phyloP scores from a whole-genome alignment of 2,888 invertebrate species.

The Aphelenchoides bicaudatus region DNA sequence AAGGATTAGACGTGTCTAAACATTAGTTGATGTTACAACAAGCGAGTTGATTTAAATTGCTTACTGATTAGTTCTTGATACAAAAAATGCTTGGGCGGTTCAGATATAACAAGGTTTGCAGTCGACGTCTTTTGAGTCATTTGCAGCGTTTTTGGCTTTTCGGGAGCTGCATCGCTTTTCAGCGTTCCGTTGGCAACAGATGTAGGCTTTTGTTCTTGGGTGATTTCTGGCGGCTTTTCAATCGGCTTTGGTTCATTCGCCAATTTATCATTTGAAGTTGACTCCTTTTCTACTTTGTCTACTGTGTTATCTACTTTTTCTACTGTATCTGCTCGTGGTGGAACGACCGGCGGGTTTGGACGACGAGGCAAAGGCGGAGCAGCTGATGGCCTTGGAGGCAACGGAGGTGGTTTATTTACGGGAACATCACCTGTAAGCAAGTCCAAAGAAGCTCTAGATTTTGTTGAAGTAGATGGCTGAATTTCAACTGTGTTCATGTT shows the following conservation, averaged over 20 bases:
- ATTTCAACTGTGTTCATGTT: not conserved
- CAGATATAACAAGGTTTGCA: slow-evolving; percentile 20
- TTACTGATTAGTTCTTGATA: slow-evolving; percentile 54
- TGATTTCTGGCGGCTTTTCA: not conserved
- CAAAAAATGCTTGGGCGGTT: slow-evolving; percentile 46
- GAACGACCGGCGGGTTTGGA: slow-evolving; percentile 1
- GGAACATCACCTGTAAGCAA: not conserved
- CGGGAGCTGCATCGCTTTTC: slow-evolving; percentile 14
- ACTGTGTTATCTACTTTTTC: not conserved
- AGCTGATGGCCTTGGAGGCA: slow-evolving; percentile 20
- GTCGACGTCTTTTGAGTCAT: slow-evolving; percentile 14
- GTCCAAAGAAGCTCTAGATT: not conserved
- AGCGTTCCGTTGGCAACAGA: slow-evolving; percentile 9
- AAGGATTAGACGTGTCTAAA: too few relatives aligned
- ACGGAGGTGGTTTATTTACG: slow-evolving; percentile 8
- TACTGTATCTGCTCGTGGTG: slow-evolving; percentile 17
- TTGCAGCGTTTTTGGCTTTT: slow-evolving; percentile 26
- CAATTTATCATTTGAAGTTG: not conserved
- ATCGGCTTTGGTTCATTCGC: not conserved
- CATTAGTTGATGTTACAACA: not conserved
- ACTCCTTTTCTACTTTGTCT: not conserved
- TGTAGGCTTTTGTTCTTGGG: not conserved
- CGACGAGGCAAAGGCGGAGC: slow-evolving; percentile 30
- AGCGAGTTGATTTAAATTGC: slow-evolving; percentile 10
- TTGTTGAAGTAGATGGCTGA: not conserved